Evolutionary conservation across 2,888 invertebrate species (phyloP).

Genomic region (Campaea margaritaria): DNA sequence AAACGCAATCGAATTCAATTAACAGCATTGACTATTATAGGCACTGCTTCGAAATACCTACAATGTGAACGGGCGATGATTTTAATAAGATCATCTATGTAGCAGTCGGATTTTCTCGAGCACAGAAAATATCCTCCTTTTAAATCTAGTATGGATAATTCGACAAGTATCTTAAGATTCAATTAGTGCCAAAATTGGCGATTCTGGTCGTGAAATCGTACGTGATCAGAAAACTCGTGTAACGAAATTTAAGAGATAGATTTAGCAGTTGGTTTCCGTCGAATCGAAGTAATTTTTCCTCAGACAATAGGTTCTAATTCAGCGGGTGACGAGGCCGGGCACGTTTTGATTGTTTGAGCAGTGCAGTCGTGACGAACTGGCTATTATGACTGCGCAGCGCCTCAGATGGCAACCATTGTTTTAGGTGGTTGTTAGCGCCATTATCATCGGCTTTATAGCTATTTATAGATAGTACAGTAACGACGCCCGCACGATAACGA

Average conservation of each 20-base stretch:
- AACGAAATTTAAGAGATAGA: slow-evolving; percentile 23
- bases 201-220: slow-evolving; percentile 4
- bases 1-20: slow-evolving; percentile 26
- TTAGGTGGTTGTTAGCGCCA: slow-evolving; percentile 42
- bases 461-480: slow-evolving; percentile 42
- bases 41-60: slow-evolving; percentile 17
- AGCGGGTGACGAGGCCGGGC: slow-evolving; percentile 40
- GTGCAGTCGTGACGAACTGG: slow-evolving; percentile 58
- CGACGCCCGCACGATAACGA: slow-evolving; percentile 40
- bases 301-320: slow-evolving; percentile 48
- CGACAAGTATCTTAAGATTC: neutral
- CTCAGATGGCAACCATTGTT: slow-evolving; percentile 44
- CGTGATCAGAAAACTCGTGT: slow-evolving; percentile 12
- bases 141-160: neutral
- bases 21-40: slow-evolving; percentile 21
- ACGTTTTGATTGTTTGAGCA: slow-evolving; percentile 56
- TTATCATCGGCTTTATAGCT: slow-evolving; percentile 44
- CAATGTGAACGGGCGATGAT: slow-evolving; percentile 16
- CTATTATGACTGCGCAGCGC: slow-evolving; percentile 43
- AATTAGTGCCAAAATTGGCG: neutral
- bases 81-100: slow-evolving; percentile 3
- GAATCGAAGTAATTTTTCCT: slow-evolving; percentile 28
- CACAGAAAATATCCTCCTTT: neutral
- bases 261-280: slow-evolving; percentile 26
- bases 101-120: neutral